Conservation (phyloP, 2,113 vertebrate species). For the Setophaga kirtlandii region DNA sequence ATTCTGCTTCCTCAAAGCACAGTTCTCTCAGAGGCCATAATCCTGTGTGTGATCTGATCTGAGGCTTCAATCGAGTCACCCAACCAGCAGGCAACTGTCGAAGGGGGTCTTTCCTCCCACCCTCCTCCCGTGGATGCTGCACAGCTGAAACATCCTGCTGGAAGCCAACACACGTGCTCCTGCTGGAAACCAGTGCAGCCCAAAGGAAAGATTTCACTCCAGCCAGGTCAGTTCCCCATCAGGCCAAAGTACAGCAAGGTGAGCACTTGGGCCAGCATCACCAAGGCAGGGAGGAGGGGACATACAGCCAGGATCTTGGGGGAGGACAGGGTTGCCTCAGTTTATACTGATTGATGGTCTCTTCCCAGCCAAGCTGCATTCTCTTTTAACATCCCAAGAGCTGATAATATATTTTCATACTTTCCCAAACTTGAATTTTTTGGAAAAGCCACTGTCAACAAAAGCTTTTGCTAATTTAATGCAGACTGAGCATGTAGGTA, state of each 20-base stretch:
- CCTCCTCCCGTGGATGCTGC: accelerated
- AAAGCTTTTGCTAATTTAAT: neutral
- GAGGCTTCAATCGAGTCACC: neutral
- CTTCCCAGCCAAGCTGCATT: neutral
- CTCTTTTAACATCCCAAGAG: neutral
- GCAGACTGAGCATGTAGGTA: neutral
- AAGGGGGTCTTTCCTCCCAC: neutral
- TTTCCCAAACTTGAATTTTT: neutral
- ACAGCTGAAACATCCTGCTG: neutral
- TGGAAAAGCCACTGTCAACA: neutral
- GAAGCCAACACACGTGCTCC: neutral
- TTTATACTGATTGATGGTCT: neutral
- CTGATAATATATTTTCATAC: neutral
- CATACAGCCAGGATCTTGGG: neutral
- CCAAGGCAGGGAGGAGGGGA: accelerated
- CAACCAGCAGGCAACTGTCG: neutral
- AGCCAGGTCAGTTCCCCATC: neutral
- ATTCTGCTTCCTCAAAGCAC: neutral
- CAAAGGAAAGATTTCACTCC: neutral
- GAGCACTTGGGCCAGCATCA: neutral
- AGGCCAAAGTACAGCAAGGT: neutral
- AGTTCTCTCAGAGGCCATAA: neutral
- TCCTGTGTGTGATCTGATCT: neutral
- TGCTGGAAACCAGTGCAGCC: neutral
- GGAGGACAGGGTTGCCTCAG: neutral